Conservation (phyloP, 2,113 vertebrate species). For the Neotoma lepida region DNA sequence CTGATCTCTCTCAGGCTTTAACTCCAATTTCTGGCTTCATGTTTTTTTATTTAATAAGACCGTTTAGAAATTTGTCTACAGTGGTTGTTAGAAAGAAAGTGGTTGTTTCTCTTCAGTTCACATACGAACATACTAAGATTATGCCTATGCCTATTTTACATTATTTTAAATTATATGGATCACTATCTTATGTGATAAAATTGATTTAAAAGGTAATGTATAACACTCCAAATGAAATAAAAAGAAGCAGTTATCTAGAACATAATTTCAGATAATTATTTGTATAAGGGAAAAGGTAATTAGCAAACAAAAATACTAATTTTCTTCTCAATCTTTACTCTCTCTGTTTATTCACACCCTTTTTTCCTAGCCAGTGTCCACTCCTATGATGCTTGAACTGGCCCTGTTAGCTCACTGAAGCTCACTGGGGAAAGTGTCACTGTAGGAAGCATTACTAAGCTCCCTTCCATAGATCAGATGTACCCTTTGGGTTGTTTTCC, state of each 20-base stretch:
- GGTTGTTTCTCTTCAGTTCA: not conserved
- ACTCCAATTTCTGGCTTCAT: too few species aligned
- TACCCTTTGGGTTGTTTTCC: constrained; percentile 38
- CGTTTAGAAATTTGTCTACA: too few species aligned
- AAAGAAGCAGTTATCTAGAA: not conserved
- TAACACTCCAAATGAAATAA: not conserved
- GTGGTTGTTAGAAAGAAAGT: not conserved
- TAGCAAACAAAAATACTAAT: not conserved
- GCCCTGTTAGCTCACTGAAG: not conserved
- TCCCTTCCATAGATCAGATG: not conserved
- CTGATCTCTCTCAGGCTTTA: too few species aligned
- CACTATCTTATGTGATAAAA: constrained; percentile 14
- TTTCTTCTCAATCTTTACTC: not conserved
- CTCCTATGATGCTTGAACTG: not conserved
- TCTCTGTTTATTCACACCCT: not conserved
- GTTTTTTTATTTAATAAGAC: too few species aligned
- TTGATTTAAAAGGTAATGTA: not conserved
- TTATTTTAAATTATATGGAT: constrained; percentile 18
- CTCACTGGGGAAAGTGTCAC: not conserved
- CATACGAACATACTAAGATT: not conserved
- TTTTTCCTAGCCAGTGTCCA: not conserved
- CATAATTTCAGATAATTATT: not conserved
- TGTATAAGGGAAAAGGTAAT: not conserved
- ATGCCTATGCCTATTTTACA: not conserved
- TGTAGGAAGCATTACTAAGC: constrained; percentile 5